These are phyloP conservation scores for Stenichneumon culpator DNA, from an alignment of 2,888 invertebrate species.

Conservation along the genomic window DNA sequence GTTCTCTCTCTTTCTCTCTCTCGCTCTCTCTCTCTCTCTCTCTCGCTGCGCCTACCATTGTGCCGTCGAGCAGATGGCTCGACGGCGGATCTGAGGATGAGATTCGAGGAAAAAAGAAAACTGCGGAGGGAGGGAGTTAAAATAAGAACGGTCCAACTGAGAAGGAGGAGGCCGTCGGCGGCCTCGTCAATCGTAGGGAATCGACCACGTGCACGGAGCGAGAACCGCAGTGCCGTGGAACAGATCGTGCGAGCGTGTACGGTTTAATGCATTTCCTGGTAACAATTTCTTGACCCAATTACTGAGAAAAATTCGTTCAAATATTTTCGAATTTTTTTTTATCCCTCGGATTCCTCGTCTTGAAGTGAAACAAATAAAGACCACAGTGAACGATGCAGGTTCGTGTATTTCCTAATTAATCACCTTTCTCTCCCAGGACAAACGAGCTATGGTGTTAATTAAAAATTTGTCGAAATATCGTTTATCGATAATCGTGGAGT, in stretches of 20 bases:
- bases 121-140: conserved; percentile 23
- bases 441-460: background rate
- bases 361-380: background rate
- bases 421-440: background rate
- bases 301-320: background rate
- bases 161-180: conserved; percentile 11
- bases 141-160: conserved; percentile 51
- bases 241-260: background rate
- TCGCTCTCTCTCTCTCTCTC: conserved; percentile 11
- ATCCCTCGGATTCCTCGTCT: background rate
- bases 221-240: conserved; percentile 4
- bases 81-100: conserved; percentile 29
- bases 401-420: background rate
- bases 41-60: conserved; percentile 38
- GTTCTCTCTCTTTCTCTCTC: conserved; percentile 3
- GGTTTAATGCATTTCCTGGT: conserved; percentile 1
- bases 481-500: background rate
- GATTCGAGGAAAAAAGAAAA: conserved; percentile 46
- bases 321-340: background rate
- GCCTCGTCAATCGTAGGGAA: conserved; percentile 18
- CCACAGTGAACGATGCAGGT: background rate
- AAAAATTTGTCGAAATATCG: background rate
- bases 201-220: conserved; percentile 29
- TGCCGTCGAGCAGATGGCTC: conserved; percentile 62
- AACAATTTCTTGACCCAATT: background rate